Evolutionary conservation across 2,797 vertebrate species (phyloP), one percentile per base, ranked within the genome.

Genomic region (Sebastes miniatus): DNA sequence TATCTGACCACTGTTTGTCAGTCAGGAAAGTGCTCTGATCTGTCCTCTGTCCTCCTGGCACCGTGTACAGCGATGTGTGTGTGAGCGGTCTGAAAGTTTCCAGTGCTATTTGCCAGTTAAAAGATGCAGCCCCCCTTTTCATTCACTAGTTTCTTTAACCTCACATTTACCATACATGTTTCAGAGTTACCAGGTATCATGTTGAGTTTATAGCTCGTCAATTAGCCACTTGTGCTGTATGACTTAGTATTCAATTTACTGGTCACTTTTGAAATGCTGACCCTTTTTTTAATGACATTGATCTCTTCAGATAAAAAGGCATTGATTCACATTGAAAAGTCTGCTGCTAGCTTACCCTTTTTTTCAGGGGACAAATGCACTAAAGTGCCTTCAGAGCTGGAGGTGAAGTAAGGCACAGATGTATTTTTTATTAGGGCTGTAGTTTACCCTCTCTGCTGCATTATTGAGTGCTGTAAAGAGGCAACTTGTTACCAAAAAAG

Each of bases 381-480:
- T 27, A 20, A 83, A 76, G 79, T 84, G 57, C 61, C 18, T 77
- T 76, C n/a, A 83, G 39, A 43, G 79, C 58, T 74, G 76, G 39
- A 80, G 72, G 70, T 90, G 75, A 85, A 77, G 56, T 62, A 69
- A 81, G 66, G 50, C 72, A 32, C 65, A 62, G 63, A 85, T 94
- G 56, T 73, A 87, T 92, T 72, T 94, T 94, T 94, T 8, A 93
- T 93, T 73, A 90, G 64, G 67, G 47, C 71, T 74, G 82, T 86
- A 80, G 84, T 92, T 91, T 79, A 89, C 64, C 59, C 27, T 77
- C 69, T 86, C 79, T 76, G 83, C 75, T 92, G 74, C 90, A 90
- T 94, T 92, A 90, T 91, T 92, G 78, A 94, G 64, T 75, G 25
- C 72, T 87, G 73, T 81, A 83, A 91, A 92, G 84, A 85, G 84